phyloP scores from a whole-genome alignment of 2,797 vertebrate genomes.

The Rhabdomys pumilio region DNA sequence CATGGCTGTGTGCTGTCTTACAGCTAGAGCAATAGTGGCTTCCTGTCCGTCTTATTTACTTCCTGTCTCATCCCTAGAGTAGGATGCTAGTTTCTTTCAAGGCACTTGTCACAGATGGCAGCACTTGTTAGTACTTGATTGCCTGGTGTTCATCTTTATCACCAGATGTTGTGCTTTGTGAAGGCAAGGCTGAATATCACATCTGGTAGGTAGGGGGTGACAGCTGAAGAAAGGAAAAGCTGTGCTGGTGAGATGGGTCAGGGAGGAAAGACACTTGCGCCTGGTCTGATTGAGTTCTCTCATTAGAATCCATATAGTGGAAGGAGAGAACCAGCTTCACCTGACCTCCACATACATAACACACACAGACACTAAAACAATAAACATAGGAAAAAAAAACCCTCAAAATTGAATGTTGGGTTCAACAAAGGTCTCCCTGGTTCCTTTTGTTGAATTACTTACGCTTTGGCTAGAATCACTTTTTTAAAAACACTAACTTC shows the following conservation, averaged over 20 bases:
- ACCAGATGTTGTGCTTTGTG: neutral
- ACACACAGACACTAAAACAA: neutral
- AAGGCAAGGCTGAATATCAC: neutral
- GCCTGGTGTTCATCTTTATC: conserved; percentile 2
- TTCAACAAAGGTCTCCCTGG: neutral
- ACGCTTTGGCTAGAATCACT: neutral
- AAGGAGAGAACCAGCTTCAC: neutral
- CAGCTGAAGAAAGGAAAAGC: neutral
- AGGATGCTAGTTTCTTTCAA: neutral
- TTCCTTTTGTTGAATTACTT: neutral
- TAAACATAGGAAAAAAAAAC: neutral
- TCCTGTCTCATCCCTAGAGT: neutral
- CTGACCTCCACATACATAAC: neutral
- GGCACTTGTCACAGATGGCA: too few relatives aligned
- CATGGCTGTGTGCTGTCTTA: neutral
- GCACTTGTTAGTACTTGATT: neutral
- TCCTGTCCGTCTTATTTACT: neutral
- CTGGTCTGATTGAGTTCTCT: neutral
- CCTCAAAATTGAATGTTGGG: neutral
- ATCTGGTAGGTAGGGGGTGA: neutral
- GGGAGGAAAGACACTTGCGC: neutral
- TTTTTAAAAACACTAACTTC: neutral
- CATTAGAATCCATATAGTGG: neutral
- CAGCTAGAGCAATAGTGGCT: neutral
- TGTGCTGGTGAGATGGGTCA: neutral